These are phyloP conservation scores for Corythoichthys haematopterus DNA, from an alignment of 2,113 vertebrate genomes.

Conservation along the genomic window DNA sequence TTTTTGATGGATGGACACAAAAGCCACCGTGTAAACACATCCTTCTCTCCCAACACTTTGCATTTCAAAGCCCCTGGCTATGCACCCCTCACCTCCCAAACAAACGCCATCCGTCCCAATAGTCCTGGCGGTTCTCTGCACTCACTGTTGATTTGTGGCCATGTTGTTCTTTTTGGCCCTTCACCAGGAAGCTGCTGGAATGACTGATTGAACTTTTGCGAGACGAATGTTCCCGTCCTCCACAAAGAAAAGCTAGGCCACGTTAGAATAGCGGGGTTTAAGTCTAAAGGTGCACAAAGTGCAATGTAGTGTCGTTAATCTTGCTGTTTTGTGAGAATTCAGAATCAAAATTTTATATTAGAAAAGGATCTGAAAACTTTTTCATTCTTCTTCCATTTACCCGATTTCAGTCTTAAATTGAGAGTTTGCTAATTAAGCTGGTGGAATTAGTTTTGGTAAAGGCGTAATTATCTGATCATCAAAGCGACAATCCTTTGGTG, in stretches of 20 bases:
- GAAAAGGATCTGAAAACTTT: no score
- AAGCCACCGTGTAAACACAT: slow-evolving; percentile 63
- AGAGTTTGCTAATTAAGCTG: no score
- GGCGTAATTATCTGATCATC: no score
- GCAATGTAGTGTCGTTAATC: neutral
- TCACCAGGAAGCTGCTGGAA: slow-evolving; percentile 53
- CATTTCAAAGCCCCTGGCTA: slow-evolving; percentile 59
- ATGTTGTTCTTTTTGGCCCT: slow-evolving; percentile 62
- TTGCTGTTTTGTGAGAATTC: neutral
- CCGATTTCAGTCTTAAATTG: no score
- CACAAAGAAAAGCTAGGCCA: slow-evolving; percentile 31
- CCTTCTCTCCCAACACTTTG: slow-evolving; percentile 55
- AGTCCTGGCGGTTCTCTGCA: slow-evolving; percentile 26
- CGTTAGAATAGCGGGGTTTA: slow-evolving; percentile 13
- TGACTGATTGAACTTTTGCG: slow-evolving; percentile 67
- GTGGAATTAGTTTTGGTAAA: no score
- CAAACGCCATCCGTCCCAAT: slow-evolving; percentile 16
- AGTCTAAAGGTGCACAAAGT: slow-evolving; percentile 30
- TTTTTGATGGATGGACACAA: slow-evolving; percentile 68
- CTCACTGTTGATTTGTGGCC: slow-evolving; percentile 67
- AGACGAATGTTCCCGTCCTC: slow-evolving; percentile 54
- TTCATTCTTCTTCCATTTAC: no score
- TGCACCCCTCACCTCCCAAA: slow-evolving; percentile 43
- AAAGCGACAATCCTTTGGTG: no score
- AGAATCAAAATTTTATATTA: no score